A percentile compares a stretch with the other conserved stretches of the same genome.
Evolutionary conservation across 2,888 invertebrate species (phyloP).

Genomic region (Acleris holmiana): DNA sequence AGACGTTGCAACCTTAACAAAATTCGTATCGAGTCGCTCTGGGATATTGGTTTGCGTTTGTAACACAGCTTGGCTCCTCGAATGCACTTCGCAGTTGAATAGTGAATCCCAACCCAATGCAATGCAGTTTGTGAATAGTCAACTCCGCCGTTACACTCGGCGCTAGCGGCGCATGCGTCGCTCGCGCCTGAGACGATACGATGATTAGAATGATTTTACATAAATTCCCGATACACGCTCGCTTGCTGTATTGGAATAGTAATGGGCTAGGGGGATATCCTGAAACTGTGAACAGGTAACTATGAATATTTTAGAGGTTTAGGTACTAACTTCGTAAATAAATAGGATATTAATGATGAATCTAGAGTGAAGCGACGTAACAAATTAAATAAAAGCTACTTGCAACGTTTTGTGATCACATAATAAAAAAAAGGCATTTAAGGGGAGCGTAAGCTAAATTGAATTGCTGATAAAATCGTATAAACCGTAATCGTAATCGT

Average conservation of each 20-base stretch:
- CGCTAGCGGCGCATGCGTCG: conserved; percentile 39
- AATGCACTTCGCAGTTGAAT: conserved; percentile 54
- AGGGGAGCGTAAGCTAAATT: too few species aligned
- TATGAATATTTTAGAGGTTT: conserved; percentile 1
- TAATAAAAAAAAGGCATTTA: too few species aligned
- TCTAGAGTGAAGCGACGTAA: too few species aligned
- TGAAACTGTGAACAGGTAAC: conserved; percentile 1
- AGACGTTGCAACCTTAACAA: conserved; percentile 52
- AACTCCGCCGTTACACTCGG: conserved; percentile 28
- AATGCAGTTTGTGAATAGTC: conserved; percentile 49
- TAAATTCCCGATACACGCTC: conserved; percentile 45
- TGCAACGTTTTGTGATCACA: too few species aligned
- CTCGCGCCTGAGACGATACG: conserved; percentile 38
- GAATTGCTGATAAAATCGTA: too few species aligned
- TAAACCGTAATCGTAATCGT: too few species aligned
- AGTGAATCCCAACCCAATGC: conserved; percentile 45
- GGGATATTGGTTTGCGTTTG: conserved; percentile 53
- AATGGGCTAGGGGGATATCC: neutral
- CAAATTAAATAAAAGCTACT: too few species aligned
- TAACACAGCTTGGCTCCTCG: conserved; percentile 48
- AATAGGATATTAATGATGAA: too few species aligned
- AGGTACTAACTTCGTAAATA: neutral
- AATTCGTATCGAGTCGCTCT: conserved; percentile 54
- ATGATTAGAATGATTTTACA: conserved; percentile 49
- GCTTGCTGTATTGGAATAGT: conserved; percentile 6